phyloP scores from a whole-genome alignment of 2,113 vertebrate genomes.

The Hassar affinis region DNA sequence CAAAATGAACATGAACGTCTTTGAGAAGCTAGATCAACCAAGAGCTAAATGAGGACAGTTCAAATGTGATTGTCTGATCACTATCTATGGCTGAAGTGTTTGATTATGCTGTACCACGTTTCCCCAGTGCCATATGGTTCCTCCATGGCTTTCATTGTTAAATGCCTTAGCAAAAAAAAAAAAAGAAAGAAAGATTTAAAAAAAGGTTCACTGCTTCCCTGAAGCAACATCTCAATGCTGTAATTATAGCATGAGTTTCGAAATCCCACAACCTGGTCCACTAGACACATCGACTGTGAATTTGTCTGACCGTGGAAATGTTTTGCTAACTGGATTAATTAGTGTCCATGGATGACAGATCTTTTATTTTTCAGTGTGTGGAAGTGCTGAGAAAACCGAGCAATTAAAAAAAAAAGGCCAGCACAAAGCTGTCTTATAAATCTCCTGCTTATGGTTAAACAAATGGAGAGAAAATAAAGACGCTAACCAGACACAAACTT shows the following conservation, averaged over 20 bases:
- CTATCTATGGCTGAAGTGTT: neutral
- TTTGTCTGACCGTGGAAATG: neutral
- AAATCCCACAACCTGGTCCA: neutral
- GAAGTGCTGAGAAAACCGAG: neutral
- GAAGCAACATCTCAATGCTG: too few species aligned
- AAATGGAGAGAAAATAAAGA: neutral
- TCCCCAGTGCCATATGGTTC: neutral
- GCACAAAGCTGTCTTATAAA: neutral
- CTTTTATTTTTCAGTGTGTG: neutral
- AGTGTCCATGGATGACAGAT: neutral
- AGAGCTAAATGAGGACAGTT: neutral
- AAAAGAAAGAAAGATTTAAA: neutral
- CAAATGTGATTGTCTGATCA: neutral
- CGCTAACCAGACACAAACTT: neutral
- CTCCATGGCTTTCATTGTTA: neutral
- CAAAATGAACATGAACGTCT: neutral
- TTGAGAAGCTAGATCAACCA: neutral
- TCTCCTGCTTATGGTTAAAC: neutral
- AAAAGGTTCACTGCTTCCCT: neutral
- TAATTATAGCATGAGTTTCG: neutral
- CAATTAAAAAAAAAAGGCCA: neutral
- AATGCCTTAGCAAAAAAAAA: neutral
- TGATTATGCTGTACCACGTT: neutral
- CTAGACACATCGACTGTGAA: neutral
- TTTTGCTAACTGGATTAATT: neutral